A percentile compares a stretch with the other conserved stretches of the same genome.
Evolutionary conservation across 2,113 vertebrate genomes (phyloP).

Genomic region (Gymnocephalus cernua): DNA sequence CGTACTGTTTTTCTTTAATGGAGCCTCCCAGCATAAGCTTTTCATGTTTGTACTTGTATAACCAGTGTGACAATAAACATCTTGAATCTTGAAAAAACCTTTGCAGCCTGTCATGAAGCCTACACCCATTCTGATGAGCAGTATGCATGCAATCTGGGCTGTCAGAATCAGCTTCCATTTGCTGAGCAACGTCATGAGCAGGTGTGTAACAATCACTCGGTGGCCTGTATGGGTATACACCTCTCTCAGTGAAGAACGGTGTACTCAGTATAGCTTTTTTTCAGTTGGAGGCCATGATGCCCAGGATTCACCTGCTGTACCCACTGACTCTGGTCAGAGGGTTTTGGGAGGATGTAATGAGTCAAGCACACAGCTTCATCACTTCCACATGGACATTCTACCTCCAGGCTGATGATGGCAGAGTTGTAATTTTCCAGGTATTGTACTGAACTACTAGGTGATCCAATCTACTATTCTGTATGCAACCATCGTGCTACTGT

Average conservation of each 20-base stretch:
- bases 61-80: too few relatives aligned
- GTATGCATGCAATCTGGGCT: conserved; percentile 95
- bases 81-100: conserved; percentile 17
- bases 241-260: background rate
- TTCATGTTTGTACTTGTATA: too few relatives aligned
- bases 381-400: conserved; percentile 97
- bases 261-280: background rate
- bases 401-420: conserved; percentile 96
- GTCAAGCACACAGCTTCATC: conserved; percentile 95
- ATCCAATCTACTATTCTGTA: background rate
- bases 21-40: too few relatives aligned
- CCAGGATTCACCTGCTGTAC: conserved; percentile 94
- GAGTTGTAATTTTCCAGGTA: conserved; percentile 97
- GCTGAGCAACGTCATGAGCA: conserved; percentile 92
- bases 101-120: conserved; percentile 95
- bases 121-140: conserved; percentile 93
- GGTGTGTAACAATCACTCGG: conserved; percentile 74
- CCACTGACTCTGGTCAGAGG: conserved; percentile 92
- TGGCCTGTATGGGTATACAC: background rate
- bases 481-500: background rate
- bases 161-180: conserved; percentile 94
- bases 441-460: background rate
- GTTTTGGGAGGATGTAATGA: conserved; percentile 96
- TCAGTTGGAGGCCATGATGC: conserved; percentile 94
- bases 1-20: too few relatives aligned